These are phyloP conservation scores for Ctenopoma multispine DNA, from an alignment of 2,797 vertebrate species.

Conservation along the genomic window DNA sequence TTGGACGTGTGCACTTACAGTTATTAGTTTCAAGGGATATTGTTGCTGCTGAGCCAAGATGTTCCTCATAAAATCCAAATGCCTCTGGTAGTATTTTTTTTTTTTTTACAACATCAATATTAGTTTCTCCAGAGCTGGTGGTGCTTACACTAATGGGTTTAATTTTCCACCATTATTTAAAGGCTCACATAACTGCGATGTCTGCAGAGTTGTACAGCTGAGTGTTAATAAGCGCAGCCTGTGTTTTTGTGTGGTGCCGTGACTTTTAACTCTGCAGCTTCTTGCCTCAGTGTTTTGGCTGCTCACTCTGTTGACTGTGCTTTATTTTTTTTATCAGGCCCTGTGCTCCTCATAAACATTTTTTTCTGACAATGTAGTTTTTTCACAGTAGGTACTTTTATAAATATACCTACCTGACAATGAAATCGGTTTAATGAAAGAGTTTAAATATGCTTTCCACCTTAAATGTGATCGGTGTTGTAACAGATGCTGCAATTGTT, in stretches of 20 bases:
- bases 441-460: neutral
- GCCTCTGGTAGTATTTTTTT: conserved; percentile 29
- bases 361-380: conserved; percentile 9
- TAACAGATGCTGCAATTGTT: neutral
- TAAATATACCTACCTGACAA: neutral
- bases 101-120: conserved; percentile 38
- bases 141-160: conserved; percentile 38
- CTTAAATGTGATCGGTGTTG: too few relatives aligned
- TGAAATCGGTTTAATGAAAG: neutral
- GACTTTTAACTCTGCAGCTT: neutral
- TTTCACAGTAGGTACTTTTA: neutral
- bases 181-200: conserved; percentile 31
- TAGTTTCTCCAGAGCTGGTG: conserved; percentile 25
- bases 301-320: conserved; percentile 8
- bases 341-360: conserved; percentile 44
- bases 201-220: conserved; percentile 4
- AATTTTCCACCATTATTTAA: conserved; percentile 57
- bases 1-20: conserved; percentile 28
- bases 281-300: conserved; percentile 18
- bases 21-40: conserved; percentile 25
- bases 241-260: conserved; percentile 9
- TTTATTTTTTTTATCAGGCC: conserved; percentile 41
- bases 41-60: conserved; percentile 36
- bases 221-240: conserved; percentile 8
- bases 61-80: conserved; percentile 48